phyloP scores from a whole-genome alignment of 2,797 vertebrate genomes.

The Phaenicophaeus curvirostris region DNA sequence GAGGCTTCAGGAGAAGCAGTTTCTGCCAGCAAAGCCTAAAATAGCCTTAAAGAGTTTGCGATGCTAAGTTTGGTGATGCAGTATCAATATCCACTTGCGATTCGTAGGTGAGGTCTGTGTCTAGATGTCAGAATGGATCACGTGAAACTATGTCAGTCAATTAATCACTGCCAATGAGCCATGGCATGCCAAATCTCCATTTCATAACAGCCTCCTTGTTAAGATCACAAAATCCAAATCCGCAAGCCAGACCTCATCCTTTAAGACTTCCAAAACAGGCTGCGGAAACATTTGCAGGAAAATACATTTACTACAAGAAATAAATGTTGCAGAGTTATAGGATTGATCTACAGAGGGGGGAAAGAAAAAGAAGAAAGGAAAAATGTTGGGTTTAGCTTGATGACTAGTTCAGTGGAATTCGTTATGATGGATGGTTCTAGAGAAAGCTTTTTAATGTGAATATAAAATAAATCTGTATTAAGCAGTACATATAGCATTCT shows the following conservation, averaged over 20 bases:
- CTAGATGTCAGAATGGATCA: constrained; percentile 79
- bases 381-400: neutral
- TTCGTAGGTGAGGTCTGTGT: constrained; percentile 81
- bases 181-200: constrained; percentile 78
- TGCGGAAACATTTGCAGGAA: constrained; percentile 2
- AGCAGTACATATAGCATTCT: neutral
- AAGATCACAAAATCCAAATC: constrained; percentile 43
- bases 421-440: neutral
- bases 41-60: neutral
- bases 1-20: neutral
- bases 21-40: constrained; percentile 18
- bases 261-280: constrained; percentile 10
- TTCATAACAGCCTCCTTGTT: constrained; percentile 64
- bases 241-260: constrained; percentile 2
- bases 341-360: rapidly evolving
- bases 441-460: neutral
- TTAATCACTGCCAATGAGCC: constrained; percentile 88
- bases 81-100: constrained; percentile 9
- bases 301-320: neutral
- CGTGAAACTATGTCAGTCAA: constrained; percentile 80
- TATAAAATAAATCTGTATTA: neutral
- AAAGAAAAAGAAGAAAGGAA: neutral
- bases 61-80: neutral
- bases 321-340: neutral
- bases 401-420: neutral